Base-by-base conservation (phyloP, 1,140 invertebrate species). In the Solen grandis region DNA sequence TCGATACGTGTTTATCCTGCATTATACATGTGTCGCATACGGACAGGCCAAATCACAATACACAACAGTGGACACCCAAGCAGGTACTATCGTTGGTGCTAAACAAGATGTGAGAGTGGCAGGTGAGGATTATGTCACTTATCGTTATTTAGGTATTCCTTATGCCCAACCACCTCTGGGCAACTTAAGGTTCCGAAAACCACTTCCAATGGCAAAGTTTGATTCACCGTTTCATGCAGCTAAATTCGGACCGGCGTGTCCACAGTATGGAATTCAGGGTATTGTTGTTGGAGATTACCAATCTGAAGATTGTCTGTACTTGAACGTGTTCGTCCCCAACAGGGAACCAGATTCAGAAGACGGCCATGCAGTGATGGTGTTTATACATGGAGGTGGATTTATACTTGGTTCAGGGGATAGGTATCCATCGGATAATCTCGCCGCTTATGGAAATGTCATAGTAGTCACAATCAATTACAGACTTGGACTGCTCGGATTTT, bases 341-440 rank as follows among this genome's bases (percentile, higher is more conserved):
- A 13, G 16, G 16, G 27, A 57, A 25, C 33, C 55, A 5, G 69
- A 73, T 25, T 0, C 25, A 25, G 0, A 4, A 10, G 29, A 19
- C 13, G 69, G 69, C 19, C 69, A 60, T 31, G 69, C 69, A 29
- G 97, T 98, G 25, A 95, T 98, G 95, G 94, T 99, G 38, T 99
- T 97, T 97, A 95, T 99, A 78, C 98, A 97, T 91, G 97, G 97
- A 54, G 97, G 97, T 65, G 97, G 97, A 8, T 99, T 98, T 93
- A 97, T 97, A 89, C 35, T 77, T 22, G 88, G 92, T 74, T 97
- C 46, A 96, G 97, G 46, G 96, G 97, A 98, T 90, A 95, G 98
- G n/a, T 99, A 99, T 92, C 97, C 98, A 92, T 96, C 95, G 74
- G 91, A 92, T 77, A 96, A 95, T 86, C 92, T 99, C 33, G 97